Evolutionary conservation across 2,888 invertebrate species (phyloP), one percentile per base, ranked within the genome.

Genomic region (Agrochola lota): DNA sequence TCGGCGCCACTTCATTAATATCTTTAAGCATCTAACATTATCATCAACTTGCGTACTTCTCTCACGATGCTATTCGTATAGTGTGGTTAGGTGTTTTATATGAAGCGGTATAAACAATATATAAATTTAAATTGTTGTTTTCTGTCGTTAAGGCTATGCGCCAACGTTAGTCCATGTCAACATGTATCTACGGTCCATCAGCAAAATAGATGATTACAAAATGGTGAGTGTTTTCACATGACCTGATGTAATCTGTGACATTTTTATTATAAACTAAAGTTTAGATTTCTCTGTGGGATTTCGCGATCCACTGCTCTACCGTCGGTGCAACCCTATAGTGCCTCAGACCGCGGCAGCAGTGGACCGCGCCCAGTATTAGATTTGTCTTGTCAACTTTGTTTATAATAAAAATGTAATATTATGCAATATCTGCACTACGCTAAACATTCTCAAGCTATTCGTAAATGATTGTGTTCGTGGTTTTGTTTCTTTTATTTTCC

Each of bases 191-290:
- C 98, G 99, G 95, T 99, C 99, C 97, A 99, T 99, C 98, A 99
- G 99, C 98, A 99, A 99, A 98, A 99, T 99, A 97, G 99, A 99
- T 97, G 99, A 99, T 98, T 99, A 99, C 97, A 99, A 99, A 97
- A 99, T 99, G 99, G 99, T 99, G 98, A 99, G 99, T 98, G 92
- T 95, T 90, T 91, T 90, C 92, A 94, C 91, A 91, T 90, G 90
- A 91, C 90, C 91, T 74, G 86, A 88, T 85, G 89, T 87, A 85
- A 86, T 85, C 89, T 89, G 89, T 89, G 79, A 85, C 89, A 91
- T 88, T 95, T 95, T 95, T 95, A 95, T 95, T 95, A 94, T 94
- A 92, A 92, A 94, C 90, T 90, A 92, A 93, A 93, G 94, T 93
- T 93, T 89, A 86, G 77, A 82, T 79, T 71, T 77, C 43, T 74